These are phyloP conservation scores for Nephrotoma guestfalica DNA, from an alignment of 2,888 invertebrate species.

Conservation along the genomic window DNA sequence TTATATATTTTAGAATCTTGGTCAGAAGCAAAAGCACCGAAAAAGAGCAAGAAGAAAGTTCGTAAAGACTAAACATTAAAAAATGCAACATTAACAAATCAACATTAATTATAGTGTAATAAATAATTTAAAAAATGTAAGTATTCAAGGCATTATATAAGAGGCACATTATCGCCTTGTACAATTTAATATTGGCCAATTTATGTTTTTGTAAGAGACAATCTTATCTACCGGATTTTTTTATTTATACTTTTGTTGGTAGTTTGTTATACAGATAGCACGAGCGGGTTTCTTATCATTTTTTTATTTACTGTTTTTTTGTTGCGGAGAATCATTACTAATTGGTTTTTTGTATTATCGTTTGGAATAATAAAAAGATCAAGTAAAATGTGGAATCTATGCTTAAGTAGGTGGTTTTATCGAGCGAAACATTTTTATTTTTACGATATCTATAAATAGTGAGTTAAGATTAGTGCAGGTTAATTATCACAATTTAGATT, in stretches of 20 bases:
- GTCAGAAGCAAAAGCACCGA: neutral
- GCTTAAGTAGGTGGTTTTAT: neutral
- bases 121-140: neutral
- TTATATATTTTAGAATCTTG: neutral
- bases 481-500: too few species aligned
- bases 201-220: neutral
- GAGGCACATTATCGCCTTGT: neutral
- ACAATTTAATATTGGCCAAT: neutral
- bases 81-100: neutral
- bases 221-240: neutral
- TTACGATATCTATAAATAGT: too few species aligned
- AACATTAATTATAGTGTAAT: neutral
- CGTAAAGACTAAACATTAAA: neutral
- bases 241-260: neutral
- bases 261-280: neutral
- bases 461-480: too few species aligned
- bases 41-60: constrained; percentile 1
- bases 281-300: neutral
- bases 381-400: neutral
- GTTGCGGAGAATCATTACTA: neutral
- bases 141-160: neutral
- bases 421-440: too few species aligned
- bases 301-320: neutral
- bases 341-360: neutral
- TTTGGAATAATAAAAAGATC: neutral